Evolutionary conservation across 2,797 vertebrate genomes (phyloP).

Genomic region (Acanthiza pusilla): DNA sequence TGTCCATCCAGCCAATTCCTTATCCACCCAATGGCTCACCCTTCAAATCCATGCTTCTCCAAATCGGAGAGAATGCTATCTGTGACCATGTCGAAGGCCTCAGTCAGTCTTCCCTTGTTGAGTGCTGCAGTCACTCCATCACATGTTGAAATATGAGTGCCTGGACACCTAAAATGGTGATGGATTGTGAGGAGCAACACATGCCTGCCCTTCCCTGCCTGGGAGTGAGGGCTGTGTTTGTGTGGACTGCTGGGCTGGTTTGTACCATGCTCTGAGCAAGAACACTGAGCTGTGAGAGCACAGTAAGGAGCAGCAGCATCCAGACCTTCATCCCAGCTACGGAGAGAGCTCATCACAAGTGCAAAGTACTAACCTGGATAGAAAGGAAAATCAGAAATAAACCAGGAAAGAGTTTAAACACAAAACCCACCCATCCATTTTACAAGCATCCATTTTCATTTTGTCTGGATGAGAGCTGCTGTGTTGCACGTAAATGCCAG

Average conservation of each 20-base stretch:
- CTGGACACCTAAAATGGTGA: background rate
- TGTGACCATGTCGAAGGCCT: background rate
- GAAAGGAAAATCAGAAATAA: background rate
- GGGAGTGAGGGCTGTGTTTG: rapidly evolving
- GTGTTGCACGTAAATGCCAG: background rate
- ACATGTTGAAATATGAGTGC: background rate
- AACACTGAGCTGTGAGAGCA: background rate
- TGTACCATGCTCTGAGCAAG: background rate
- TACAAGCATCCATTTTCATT: background rate
- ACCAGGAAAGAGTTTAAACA: background rate
- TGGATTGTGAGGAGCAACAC: background rate
- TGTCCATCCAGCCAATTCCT: background rate
- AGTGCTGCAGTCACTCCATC: background rate
- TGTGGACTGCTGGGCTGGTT: background rate
- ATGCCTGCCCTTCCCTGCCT: background rate
- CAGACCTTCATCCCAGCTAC: background rate
- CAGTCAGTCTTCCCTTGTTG: background rate
- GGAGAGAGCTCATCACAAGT: background rate
- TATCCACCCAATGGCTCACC: background rate
- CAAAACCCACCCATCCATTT: background rate
- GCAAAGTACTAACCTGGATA: background rate
- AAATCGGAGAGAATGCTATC: background rate
- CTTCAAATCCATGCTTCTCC: background rate
- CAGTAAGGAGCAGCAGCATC: background rate
- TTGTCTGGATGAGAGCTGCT: background rate